Percentiles rank a stretch among this genome's conserved stretches.
These are phyloP conservation scores for Hydrocynus forskahlii DNA, from an alignment of 2,797 vertebrate genomes.

Conservation along the genomic window DNA sequence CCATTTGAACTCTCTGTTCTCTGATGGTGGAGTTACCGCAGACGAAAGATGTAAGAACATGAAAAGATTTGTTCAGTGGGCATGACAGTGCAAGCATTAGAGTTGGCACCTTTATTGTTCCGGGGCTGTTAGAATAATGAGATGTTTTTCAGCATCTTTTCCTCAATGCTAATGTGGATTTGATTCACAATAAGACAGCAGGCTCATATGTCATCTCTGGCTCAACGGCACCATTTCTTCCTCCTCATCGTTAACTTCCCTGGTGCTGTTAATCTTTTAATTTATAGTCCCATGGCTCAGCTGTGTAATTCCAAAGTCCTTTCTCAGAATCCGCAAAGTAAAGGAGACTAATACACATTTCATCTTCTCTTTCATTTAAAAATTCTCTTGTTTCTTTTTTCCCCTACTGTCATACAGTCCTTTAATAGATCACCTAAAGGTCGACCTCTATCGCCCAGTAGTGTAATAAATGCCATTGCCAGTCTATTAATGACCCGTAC, in stretches of 20 bases:
- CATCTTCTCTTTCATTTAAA: constrained; percentile 63
- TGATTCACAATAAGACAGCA: constrained; percentile 60
- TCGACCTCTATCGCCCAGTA: constrained; percentile 74
- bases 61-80: constrained; percentile 54
- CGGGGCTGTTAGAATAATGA: constrained; percentile 53
- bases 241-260: constrained; percentile 62
- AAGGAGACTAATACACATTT: constrained; percentile 64
- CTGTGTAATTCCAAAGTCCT: constrained; percentile 43
- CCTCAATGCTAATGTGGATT: constrained; percentile 61
- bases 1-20: constrained; percentile 36
- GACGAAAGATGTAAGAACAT: constrained; percentile 39
- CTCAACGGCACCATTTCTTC: constrained; percentile 52
- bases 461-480: constrained; percentile 82
- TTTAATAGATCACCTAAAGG: constrained; percentile 82
- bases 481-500: constrained; percentile 73
- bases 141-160: constrained; percentile 61
- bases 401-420: constrained; percentile 67
- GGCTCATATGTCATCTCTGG: constrained; percentile 56
- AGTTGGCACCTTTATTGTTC: constrained; percentile 52
- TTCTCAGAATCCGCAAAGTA: constrained; percentile 57
- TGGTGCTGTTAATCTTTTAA: constrained; percentile 59
- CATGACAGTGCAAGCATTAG: constrained; percentile 28
- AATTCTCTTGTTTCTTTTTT: constrained; percentile 59
- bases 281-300: constrained; percentile 56
- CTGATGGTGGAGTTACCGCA: constrained; percentile 38